Conservation (phyloP, 2,797 vertebrate genomes). For the Champsocephalus esox region DNA sequence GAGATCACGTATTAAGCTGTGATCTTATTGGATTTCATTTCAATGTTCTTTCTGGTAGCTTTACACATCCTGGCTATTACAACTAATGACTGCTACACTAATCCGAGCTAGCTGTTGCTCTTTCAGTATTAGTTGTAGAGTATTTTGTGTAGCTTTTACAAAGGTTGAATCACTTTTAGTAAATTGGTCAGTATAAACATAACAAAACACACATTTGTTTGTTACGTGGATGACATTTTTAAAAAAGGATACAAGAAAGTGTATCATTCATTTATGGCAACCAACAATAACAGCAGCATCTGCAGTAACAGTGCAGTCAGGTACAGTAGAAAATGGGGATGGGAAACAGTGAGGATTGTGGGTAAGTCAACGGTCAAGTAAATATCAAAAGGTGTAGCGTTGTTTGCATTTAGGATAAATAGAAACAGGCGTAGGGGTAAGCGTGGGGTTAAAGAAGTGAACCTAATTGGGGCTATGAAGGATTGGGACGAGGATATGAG, state of each 20-base stretch:
- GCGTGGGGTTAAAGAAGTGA: neutral
- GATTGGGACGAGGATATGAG: neutral
- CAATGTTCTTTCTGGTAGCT: slow-evolving; percentile 12
- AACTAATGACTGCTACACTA: neutral
- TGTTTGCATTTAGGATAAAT: neutral
- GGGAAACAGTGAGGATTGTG: neutral
- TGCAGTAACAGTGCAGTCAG: neutral
- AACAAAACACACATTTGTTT: neutral
- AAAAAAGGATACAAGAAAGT: neutral
- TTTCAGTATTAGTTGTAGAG: slow-evolving; percentile 1
- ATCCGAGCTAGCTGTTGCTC: slow-evolving; percentile 12
- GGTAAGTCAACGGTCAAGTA: neutral
- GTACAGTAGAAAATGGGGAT: neutral
- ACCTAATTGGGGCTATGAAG: neutral
- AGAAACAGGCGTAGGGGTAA: neutral
- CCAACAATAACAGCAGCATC: neutral
- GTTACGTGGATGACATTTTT: neutral
- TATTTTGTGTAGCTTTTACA: neutral
- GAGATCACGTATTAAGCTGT: neutral
- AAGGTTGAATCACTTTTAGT: neutral
- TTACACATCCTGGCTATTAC: neutral
- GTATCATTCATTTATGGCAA: neutral
- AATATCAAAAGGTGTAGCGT: neutral
- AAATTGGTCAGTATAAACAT: neutral
- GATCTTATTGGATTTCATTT: neutral